These are phyloP conservation scores for Drosophila leonis DNA, from an alignment of 2,888 invertebrate species.

Conservation along the genomic window DNA sequence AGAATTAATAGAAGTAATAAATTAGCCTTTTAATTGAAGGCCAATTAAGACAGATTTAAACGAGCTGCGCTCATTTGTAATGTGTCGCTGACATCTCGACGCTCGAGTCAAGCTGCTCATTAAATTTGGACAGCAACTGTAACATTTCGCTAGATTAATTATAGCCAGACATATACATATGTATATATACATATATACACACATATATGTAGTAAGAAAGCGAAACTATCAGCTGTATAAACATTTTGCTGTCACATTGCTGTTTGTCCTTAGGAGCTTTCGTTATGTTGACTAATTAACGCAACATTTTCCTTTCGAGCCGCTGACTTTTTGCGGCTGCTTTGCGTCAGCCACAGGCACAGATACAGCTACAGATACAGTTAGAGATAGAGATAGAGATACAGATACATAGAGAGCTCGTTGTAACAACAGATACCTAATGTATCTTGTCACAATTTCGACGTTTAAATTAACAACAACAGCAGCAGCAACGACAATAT, in stretches of 20 bases:
- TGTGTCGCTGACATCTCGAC: conserved; percentile 28
- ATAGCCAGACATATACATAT: conserved; percentile 11
- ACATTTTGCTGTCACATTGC: conserved; percentile 44
- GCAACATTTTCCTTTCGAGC: conserved; percentile 39
- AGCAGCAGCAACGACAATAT: conserved; percentile 53
- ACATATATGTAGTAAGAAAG: neutral
- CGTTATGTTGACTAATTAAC: conserved; percentile 67
- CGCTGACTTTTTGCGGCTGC: conserved; percentile 18
- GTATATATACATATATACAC: neutral
- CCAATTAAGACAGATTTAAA: conserved; percentile 22
- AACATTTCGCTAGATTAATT: conserved; percentile 53
- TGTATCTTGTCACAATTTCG: conserved; percentile 74
- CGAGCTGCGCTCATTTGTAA: conserved; percentile 40
- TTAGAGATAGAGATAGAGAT: neutral
- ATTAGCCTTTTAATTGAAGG: conserved; percentile 1
- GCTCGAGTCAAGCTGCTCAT: conserved; percentile 45
- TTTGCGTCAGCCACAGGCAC: conserved; percentile 41
- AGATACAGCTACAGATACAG: conserved; percentile 32
- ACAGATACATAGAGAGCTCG: neutral
- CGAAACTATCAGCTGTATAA: conserved; percentile 44
- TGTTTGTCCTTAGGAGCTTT: conserved; percentile 13
- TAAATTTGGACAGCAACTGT: conserved; percentile 53
- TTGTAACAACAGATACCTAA: conserved; percentile 48
- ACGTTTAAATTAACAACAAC: conserved; percentile 72
- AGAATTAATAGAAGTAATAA: neutral